A percentile compares a stretch with the other conserved stretches of the same genome.
Conservation (phyloP, 2,888 invertebrate genomes). For the Podotricha telesiphe region DNA sequence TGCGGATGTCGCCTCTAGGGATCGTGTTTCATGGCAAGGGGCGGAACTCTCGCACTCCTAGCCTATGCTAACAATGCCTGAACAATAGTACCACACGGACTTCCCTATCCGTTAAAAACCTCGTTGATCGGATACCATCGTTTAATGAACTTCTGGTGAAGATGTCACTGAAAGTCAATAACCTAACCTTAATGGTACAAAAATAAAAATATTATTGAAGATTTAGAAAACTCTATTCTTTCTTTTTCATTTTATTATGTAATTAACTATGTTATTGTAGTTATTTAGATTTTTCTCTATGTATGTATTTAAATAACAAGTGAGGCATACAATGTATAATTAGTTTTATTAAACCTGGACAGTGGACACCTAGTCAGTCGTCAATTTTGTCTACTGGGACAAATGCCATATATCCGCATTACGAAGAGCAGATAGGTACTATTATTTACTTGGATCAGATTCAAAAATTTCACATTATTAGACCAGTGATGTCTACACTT, state of each 20-base stretch:
- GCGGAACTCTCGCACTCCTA: conserved; percentile 72
- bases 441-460: conserved; percentile 71
- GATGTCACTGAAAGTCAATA: background rate
- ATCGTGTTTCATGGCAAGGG: conserved; percentile 72
- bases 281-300: background rate
- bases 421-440: conserved; percentile 70
- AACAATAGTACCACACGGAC: conserved; percentile 43
- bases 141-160: conserved; percentile 13
- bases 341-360: conserved; percentile 24
- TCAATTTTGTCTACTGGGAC: conserved; percentile 55
- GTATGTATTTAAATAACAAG: background rate
- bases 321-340: background rate
- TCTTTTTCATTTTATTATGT: background rate
- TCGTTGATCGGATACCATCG: conserved; percentile 30
- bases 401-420: conserved; percentile 62
- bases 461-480: conserved; percentile 72
- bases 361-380: conserved; percentile 35
- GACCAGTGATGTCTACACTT: conserved; percentile 51
- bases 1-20: conserved; percentile 74
- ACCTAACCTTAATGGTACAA: too few species aligned
- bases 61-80: conserved; percentile 44
- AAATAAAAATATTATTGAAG: too few species aligned
- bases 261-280: background rate
- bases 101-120: conserved; percentile 44
- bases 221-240: too few species aligned